Percentiles rank a stretch among this genome's conserved stretches.
Evolutionary conservation across 2,113 vertebrate species (phyloP).

Genomic region (Campylorhamphus procurvoides): DNA sequence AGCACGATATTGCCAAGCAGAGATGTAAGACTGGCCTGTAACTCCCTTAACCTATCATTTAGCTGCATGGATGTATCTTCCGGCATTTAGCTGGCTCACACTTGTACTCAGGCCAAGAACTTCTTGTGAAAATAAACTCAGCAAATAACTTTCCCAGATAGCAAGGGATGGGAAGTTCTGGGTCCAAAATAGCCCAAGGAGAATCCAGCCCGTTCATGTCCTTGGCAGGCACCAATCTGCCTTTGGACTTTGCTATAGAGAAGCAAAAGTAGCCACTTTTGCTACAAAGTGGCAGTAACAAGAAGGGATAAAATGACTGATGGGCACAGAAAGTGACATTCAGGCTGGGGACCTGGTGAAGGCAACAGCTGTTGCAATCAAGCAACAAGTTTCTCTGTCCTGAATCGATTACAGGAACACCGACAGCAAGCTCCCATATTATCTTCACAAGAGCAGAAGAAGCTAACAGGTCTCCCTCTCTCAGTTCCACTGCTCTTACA

Average conservation of each 20-base stretch:
- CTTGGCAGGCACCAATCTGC: not conserved
- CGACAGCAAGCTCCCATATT: fast-evolving
- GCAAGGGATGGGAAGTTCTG: not conserved
- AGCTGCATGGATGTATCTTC: not conserved
- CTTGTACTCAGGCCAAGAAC: not conserved
- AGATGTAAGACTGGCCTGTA: not conserved
- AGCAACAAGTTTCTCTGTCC: not conserved
- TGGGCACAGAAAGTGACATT: not conserved
- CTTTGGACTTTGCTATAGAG: not conserved
- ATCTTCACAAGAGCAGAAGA: not conserved
- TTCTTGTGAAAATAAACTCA: not conserved
- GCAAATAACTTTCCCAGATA: not conserved
- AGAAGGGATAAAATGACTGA: fast-evolving
- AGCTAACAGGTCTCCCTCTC: not conserved
- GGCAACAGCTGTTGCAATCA: not conserved
- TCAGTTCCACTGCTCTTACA: fast-evolving
- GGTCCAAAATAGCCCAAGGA: not conserved
- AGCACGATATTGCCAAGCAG: not conserved
- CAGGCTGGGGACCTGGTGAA: fast-evolving
- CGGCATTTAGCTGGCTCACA: not conserved
- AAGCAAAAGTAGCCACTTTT: not conserved
- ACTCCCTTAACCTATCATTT: not conserved
- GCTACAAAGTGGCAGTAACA: fast-evolving
- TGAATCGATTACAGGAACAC: not conserved
- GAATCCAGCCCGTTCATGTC: fast-evolving